phyloP scores from a whole-genome alignment of 30 jellyfish, hydroid and myxozoan species.

The Rhopilema esculentum region DNA sequence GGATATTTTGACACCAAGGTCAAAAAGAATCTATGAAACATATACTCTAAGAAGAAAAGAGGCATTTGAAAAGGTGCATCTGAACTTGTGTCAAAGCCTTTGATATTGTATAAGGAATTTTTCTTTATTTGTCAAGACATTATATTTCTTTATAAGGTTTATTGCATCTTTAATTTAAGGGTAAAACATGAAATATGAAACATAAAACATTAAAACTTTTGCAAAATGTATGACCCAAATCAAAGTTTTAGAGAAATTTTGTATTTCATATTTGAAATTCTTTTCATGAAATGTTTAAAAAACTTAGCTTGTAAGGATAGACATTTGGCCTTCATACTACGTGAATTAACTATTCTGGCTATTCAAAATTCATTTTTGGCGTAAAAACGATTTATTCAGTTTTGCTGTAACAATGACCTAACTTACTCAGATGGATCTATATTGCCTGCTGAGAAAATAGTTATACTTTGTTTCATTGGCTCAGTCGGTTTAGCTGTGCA shows the following conservation, averaged over 20 bases:
- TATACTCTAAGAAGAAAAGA: not conserved
- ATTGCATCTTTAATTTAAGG: not conserved
- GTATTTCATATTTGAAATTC: not conserved
- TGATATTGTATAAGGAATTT: not conserved
- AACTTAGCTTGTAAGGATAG: constrained; percentile 30
- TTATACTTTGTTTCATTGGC: constrained; percentile 21
- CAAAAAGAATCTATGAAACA: not conserved
- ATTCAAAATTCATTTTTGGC: no score
- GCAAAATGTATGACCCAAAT: not conserved
- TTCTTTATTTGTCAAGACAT: not conserved
- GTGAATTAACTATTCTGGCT: no score
- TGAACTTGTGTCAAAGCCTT: not conserved
- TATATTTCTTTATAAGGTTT: not conserved
- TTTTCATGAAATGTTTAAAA: not conserved
- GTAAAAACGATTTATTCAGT: constrained; percentile 9
- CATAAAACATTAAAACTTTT: not conserved
- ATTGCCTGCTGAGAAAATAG: constrained; percentile 9
- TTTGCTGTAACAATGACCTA: not conserved
- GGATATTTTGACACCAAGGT: not conserved
- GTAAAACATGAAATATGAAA: not conserved
- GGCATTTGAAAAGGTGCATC: not conserved
- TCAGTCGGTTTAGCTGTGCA: not conserved
- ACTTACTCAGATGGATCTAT: not conserved
- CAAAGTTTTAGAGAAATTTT: not conserved
- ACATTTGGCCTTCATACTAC: constrained; percentile 40